These are phyloP conservation scores for Lasius platythorax DNA, from an alignment of 2,888 invertebrate genomes.

Conservation along the genomic window DNA sequence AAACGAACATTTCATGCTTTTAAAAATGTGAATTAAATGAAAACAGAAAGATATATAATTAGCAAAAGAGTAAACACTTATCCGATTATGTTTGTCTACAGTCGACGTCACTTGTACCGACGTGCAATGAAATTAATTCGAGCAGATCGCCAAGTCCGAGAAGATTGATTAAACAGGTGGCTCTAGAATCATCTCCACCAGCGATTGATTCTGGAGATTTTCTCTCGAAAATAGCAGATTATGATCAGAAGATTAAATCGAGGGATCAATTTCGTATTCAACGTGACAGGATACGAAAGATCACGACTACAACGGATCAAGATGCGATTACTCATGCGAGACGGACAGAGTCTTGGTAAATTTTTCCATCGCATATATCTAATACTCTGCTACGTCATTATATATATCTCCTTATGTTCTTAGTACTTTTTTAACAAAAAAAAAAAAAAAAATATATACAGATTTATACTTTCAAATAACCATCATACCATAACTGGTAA, in stretches of 20 bases:
- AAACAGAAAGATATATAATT: background rate
- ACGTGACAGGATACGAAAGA: conserved; percentile 87
- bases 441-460: background rate
- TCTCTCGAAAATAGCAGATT: conserved; percentile 75
- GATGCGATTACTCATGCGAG: conserved; percentile 86
- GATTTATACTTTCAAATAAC: background rate
- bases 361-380: background rate
- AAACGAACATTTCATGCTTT: background rate
- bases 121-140: conserved; percentile 76
- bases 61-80: background rate
- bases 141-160: conserved; percentile 89
- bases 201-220: conserved; percentile 78
- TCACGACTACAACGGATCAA: conserved; percentile 84
- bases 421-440: background rate
- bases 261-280: conserved; percentile 85
- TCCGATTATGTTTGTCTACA: conserved; percentile 50
- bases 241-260: conserved; percentile 77
- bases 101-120: conserved; percentile 77
- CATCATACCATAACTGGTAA: conserved; percentile 34
- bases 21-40: background rate
- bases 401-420: background rate
- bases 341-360: conserved; percentile 81
- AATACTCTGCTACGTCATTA: background rate
- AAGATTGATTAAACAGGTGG: conserved; percentile 90
- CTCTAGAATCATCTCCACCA: conserved; percentile 90